Percentiles rank a stretch among this genome's conserved stretches.
These are phyloP conservation scores for Drosophila koepferae DNA, from an alignment of 2,888 invertebrate species.

Conservation along the genomic window DNA sequence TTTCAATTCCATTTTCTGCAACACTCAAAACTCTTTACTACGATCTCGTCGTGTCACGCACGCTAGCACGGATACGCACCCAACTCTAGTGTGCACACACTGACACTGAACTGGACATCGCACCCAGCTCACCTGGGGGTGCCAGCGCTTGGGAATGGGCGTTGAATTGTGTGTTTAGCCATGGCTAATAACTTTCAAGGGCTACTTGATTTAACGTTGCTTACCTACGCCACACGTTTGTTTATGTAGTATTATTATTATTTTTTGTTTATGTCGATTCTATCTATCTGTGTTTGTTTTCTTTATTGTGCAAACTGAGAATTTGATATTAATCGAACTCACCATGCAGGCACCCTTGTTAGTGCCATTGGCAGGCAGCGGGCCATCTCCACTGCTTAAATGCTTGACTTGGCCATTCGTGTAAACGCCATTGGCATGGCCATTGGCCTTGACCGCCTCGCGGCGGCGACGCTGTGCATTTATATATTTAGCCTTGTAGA, in stretches of 20 bases:
- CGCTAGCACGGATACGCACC: background rate
- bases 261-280: background rate
- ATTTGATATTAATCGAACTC: conserved; percentile 74
- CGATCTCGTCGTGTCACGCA: background rate
- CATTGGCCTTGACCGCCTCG: conserved; percentile 66
- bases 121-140: conserved; percentile 12
- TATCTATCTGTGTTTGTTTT: conserved; percentile 9
- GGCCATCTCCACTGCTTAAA: conserved; percentile 50
- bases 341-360: conserved; percentile 90
- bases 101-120: background rate
- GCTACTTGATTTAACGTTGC: conserved; percentile 55
- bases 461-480: conserved; percentile 74
- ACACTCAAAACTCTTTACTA: too few relatives aligned
- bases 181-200: conserved; percentile 66
- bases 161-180: conserved; percentile 53
- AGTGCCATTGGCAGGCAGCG: conserved; percentile 67
- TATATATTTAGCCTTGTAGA: conserved; percentile 94
- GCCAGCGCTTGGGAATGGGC: conserved; percentile 23
- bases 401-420: conserved; percentile 64
- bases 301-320: conserved; percentile 8
- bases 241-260: background rate
- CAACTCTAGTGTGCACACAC: conserved; percentile 2
- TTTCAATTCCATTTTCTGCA: background rate
- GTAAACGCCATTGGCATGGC: conserved; percentile 64
- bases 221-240: conserved; percentile 13